Conservation (phyloP, 2,797 vertebrate genomes). For the Nyctibius grandis region DNA sequence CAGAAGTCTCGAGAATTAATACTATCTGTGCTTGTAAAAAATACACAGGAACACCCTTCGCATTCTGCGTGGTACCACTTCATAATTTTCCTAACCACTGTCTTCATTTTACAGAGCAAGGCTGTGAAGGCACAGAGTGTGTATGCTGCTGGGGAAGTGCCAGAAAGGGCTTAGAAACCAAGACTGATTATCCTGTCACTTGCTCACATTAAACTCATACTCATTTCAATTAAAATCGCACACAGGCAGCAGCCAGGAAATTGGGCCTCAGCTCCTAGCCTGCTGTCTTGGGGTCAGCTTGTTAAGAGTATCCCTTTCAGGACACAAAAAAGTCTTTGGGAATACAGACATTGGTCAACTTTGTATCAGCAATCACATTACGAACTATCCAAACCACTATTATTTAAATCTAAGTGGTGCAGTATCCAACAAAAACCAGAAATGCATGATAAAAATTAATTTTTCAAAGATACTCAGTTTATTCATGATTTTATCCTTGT, state of each 20-base stretch:
- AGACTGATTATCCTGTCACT: slow-evolving; percentile 23
- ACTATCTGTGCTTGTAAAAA: neutral
- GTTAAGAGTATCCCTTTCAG: neutral
- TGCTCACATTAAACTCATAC: neutral
- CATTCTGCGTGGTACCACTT: neutral
- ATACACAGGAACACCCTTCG: neutral
- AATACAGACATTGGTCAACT: neutral
- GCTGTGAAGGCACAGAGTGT: neutral
- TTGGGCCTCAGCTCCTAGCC: neutral
- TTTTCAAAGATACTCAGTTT: neutral
- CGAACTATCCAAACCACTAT: neutral
- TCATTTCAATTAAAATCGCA: slow-evolving; percentile 43
- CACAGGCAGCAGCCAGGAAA: neutral
- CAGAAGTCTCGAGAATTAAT: neutral
- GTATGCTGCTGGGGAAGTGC: neutral
- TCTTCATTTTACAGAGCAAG: neutral
- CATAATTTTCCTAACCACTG: neutral
- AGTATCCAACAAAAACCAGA: neutral
- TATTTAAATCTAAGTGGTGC: neutral
- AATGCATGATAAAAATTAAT: neutral
- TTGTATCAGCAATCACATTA: neutral
- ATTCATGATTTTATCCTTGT: neutral
- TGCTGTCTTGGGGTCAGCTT: neutral
- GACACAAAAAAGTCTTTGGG: neutral
- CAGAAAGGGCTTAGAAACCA: slow-evolving; percentile 19